Conservation (phyloP, 2,797 vertebrate genomes). For the Cirrhinus molitorella region DNA sequence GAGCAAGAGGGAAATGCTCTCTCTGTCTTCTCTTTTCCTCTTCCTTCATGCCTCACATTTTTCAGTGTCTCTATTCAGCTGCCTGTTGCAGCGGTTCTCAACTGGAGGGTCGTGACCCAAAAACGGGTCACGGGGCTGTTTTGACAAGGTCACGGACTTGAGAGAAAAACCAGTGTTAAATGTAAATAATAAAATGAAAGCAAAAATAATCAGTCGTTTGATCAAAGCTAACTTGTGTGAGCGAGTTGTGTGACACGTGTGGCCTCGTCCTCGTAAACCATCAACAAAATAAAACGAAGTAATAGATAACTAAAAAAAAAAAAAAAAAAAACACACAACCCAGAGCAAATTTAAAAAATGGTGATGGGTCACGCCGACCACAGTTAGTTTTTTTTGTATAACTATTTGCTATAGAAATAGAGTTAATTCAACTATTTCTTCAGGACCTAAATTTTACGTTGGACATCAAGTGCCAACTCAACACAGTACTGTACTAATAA, state of each 20-base stretch:
- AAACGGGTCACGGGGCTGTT: background rate
- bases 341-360: background rate
- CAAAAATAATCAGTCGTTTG: background rate
- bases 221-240: background rate
- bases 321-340: too few relatives aligned
- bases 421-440: background rate
- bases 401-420: background rate
- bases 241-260: background rate
- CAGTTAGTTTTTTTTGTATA: too few relatives aligned
- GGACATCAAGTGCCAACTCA: background rate
- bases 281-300: background rate
- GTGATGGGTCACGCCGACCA: background rate
- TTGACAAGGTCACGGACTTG: background rate
- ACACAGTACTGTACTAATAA: background rate
- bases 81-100: slow-evolving; percentile 50
- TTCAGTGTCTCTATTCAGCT: slow-evolving; percentile 58
- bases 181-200: background rate
- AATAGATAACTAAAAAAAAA: too few relatives aligned
- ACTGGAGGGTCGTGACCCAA: background rate
- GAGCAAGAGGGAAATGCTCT: slow-evolving; percentile 31
- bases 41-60: slow-evolving; percentile 68
- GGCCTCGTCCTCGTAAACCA: background rate
- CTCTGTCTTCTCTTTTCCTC: slow-evolving; percentile 56
- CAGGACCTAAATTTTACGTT: background rate
- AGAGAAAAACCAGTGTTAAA: background rate